phyloP scores from a whole-genome alignment of 2,113 vertebrate species.

The Thinocorus orbignyianus region DNA sequence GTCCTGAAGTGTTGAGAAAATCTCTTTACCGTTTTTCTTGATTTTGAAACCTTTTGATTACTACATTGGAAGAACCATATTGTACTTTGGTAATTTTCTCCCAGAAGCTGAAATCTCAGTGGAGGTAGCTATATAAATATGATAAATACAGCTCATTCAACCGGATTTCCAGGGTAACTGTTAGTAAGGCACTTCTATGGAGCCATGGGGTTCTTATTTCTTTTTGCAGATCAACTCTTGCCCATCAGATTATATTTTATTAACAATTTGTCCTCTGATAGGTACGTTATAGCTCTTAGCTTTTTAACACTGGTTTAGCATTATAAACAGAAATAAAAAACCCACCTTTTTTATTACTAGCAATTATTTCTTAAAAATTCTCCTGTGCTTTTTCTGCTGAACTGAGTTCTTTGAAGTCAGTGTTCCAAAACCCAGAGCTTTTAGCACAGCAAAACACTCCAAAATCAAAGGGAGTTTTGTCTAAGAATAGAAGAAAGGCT shows the following conservation, averaged over 20 bases:
- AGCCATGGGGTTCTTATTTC: not conserved
- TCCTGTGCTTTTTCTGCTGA: not conserved
- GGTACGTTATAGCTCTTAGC: not conserved
- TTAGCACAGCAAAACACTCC: not conserved
- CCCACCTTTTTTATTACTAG: not conserved
- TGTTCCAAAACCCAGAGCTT: constrained; percentile 10
- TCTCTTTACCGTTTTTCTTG: not conserved
- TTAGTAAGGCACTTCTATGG: not conserved
- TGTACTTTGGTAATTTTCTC: not conserved
- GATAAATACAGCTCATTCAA: constrained; percentile 23
- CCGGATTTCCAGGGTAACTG: not conserved
- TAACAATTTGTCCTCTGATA: not conserved
- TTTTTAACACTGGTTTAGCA: not conserved
- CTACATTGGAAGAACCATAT: not conserved
- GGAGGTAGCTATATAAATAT: not conserved
- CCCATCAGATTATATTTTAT: not conserved
- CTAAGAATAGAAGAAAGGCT: not conserved
- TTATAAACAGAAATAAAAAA: not conserved
- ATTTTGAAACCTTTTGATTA: not conserved
- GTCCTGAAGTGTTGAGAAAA: not conserved
- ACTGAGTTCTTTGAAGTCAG: not conserved
- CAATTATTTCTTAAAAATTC: constrained; percentile 1
- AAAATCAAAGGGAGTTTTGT: constrained; percentile 5
- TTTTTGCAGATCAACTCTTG: not conserved
- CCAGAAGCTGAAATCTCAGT: not conserved